Evolutionary conservation across 2,113 vertebrate genomes (phyloP), one percentile per base, ranked within the genome.

Genomic region (Coptodon rendalli): DNA sequence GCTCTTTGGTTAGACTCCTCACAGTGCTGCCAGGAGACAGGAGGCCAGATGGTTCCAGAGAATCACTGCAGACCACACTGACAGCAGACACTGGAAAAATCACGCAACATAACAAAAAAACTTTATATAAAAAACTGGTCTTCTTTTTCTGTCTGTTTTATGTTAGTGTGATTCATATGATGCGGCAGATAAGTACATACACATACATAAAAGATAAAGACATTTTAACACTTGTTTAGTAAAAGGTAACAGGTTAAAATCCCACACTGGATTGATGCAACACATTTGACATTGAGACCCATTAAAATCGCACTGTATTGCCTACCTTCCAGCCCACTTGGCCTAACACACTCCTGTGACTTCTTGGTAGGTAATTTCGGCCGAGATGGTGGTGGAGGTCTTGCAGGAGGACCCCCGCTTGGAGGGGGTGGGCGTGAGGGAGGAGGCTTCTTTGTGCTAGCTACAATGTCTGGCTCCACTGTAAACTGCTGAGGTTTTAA

Each of bases 381-480:
- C 83, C 97, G 96, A 12, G 97, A 94, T 3, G 99, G 98, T 1
- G 98, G 99, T 1, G 99, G 99, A 1, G 98, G 98, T 82, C 98
- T 96, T 0, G 98, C 98, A 45, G 98, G 98, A 19, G 98, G 98
- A 52, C 96, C 95, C 2, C 97, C 97, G 1, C 94, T 50, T 3
- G 98, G 98, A 92, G 97, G 98, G 0, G 98, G 98, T 3, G 98
- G 98, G 9, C 98, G 97, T 13, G 97, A 94, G 1, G 99, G 99
- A 12, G 97, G 97, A 48, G 97, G 96, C 82, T 98, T 99, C 96
- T 99, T 99, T 11, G 98, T 99, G 96, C 98, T 99, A 11, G 98
- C 98, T 83, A 99, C 98, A 73, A 99, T 99, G 93, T 99, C 99
- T 9, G 99, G 99, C 91, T 99, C 98, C 13, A 96, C 95, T 31